A percentile compares a stretch with the other conserved stretches of the same genome.
These are phyloP conservation scores for Struthio camelus DNA, from an alignment of 2,113 vertebrate species.

Conservation along the genomic window DNA sequence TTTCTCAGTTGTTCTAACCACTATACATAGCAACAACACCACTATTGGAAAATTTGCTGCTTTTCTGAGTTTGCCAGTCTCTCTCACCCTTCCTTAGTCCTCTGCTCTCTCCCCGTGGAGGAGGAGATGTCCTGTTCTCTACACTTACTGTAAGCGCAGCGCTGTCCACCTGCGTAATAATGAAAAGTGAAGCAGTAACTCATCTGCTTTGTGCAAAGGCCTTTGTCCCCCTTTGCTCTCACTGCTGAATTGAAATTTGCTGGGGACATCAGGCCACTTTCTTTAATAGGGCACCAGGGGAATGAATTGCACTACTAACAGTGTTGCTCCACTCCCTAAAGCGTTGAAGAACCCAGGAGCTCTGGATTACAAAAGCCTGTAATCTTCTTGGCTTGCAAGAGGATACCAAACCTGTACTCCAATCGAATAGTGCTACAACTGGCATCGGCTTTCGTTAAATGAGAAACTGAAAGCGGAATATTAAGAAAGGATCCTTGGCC, in stretches of 20 bases:
- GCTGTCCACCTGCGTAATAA: neutral
- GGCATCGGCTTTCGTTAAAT: neutral
- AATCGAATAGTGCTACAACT: neutral
- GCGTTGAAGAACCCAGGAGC: neutral
- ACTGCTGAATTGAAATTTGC: neutral
- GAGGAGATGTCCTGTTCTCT: neutral
- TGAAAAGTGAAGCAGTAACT: neutral
- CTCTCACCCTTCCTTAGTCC: neutral
- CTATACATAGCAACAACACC: neutral
- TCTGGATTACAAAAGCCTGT: neutral
- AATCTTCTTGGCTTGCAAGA: neutral
- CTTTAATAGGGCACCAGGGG: accelerated
- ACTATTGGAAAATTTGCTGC: neutral
- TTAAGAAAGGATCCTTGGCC: neutral
- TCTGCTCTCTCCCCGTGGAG: neutral
- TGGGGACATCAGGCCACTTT: neutral
- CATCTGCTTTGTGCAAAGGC: neutral
- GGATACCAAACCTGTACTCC: neutral
- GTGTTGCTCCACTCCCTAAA: neutral
- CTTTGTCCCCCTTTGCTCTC: neutral
- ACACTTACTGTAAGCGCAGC: neutral
- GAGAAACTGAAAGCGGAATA: neutral
- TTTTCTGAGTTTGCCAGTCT: accelerated
- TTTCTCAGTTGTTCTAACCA: accelerated
- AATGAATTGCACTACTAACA: neutral